phyloP scores from a whole-genome alignment of 2,113 vertebrate species.

The Dolichotis patagonum region DNA sequence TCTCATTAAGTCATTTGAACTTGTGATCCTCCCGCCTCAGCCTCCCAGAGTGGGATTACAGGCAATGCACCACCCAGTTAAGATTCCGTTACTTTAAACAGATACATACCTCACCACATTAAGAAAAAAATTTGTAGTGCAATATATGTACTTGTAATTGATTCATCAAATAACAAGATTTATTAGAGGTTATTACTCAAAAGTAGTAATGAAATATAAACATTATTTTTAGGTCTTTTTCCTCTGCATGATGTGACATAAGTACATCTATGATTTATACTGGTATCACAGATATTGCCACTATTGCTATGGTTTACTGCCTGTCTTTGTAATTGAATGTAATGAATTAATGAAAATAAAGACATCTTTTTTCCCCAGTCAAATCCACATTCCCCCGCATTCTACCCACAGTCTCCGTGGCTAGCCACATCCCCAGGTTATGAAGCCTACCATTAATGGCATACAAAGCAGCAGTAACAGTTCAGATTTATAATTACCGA shows the following conservation, averaged over 20 bases:
- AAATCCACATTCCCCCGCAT: neutral
- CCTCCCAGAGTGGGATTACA: neutral
- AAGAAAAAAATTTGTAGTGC: neutral
- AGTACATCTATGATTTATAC: neutral
- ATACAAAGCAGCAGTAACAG: neutral
- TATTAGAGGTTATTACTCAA: neutral
- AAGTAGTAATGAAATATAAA: conserved; percentile 12
- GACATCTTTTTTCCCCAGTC: neutral
- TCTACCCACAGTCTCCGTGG: neutral
- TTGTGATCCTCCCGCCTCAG: neutral
- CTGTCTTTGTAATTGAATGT: neutral
- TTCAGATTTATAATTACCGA: conserved; percentile 1
- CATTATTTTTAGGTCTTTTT: neutral
- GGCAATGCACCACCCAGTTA: neutral
- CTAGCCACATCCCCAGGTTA: neutral
- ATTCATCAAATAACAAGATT: conserved; percentile 20
- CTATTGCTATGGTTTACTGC: neutral
- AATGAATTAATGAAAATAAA: conserved; percentile 35
- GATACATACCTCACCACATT: neutral
- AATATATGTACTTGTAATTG: neutral
- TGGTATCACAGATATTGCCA: neutral
- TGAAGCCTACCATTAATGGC: neutral
- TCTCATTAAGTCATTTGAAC: neutral
- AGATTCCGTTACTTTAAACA: neutral
- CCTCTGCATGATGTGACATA: neutral